These are phyloP conservation scores for Siphamia tubifer DNA, from an alignment of 2,113 vertebrate genomes.

Conservation along the genomic window DNA sequence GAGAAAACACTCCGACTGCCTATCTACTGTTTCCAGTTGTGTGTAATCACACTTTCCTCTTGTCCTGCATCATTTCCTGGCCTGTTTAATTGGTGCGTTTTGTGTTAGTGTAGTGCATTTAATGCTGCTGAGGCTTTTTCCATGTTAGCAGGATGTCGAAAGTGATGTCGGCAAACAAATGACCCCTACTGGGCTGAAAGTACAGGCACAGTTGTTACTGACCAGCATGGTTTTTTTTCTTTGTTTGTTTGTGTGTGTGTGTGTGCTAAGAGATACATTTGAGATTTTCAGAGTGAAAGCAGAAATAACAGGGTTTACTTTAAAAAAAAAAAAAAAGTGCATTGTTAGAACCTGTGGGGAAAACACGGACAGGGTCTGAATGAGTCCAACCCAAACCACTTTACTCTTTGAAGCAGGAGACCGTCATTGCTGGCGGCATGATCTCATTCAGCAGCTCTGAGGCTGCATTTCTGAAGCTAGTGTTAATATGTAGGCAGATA, in stretches of 20 bases:
- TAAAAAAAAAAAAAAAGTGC: background rate
- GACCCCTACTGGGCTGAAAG: background rate
- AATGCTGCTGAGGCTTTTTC: background rate
- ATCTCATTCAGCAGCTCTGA: background rate
- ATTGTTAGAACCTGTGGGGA: background rate
- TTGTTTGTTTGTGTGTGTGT: too few relatives aligned
- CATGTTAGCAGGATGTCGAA: background rate
- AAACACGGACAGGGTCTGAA: background rate
- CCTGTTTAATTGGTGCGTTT: background rate
- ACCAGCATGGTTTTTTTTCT: background rate
- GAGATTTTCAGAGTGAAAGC: slow-evolving; percentile 11
- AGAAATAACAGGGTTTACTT: slow-evolving; percentile 4
- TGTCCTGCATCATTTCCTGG: background rate
- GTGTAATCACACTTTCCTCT: background rate
- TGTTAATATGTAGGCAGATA: too few relatives aligned
- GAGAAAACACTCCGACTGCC: too few relatives aligned
- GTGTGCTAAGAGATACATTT: background rate
- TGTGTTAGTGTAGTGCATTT: too few relatives aligned
- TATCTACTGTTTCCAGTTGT: too few relatives aligned
- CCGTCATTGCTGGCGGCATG: background rate
- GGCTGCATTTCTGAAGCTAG: too few relatives aligned
- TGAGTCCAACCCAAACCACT: background rate
- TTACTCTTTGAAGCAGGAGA: background rate
- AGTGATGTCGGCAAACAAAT: background rate
- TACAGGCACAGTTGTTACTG: background rate